Base-by-base conservation (phyloP, 2,888 invertebrate species). In the Brassicogethes aeneus region DNA sequence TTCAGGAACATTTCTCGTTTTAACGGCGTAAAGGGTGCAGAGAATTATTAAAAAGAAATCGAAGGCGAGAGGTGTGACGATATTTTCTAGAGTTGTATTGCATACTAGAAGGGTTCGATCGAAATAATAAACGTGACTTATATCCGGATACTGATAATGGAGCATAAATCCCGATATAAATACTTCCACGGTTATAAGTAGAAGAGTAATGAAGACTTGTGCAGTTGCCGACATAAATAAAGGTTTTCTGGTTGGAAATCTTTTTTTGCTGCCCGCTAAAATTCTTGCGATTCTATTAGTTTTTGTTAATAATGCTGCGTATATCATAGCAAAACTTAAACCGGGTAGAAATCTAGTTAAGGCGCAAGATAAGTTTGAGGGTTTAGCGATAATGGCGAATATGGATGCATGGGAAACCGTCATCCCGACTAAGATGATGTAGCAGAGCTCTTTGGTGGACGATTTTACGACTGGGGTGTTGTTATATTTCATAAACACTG, bases 401-500 rank as follows among this genome's bases (percentile, higher is more conserved):
- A 80, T 76, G 14, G 77, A 72, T 8, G 66, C 66, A 59, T 78
- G 75, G 16, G 76, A 74, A 31, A 76, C 57, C 31, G 70, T 69
- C 69, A 72, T 72, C 14, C 80, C 80, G 15, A 69, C 70, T 47
- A 86, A 71, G 49, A 86, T 82, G 48, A 85, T 74, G 62, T 85
- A 85, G 57, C 80, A 81, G 34, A 79, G 68, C 59, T 79, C 79
- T 41, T 76, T 70, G 3, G 77, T 78, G 34, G 78, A 77, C 2
- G 78, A 75, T 68, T 85, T 84, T 30, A 88, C 86, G 3, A 87
- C 82, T 2, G 87, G 85, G 1, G 87, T 88, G 63, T 80, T 69
- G 65, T 84, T 80, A 65, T 79, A 75, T 42, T 73, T 72, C 35
- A 81, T 61, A 65, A 85, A 84, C 16, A 83, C 71, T 29, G 71